A percentile compares a stretch with the other conserved stretches of the same genome.
Conservation (phyloP, 2,797 vertebrate genomes). For the Enteromius radiatus region DNA sequence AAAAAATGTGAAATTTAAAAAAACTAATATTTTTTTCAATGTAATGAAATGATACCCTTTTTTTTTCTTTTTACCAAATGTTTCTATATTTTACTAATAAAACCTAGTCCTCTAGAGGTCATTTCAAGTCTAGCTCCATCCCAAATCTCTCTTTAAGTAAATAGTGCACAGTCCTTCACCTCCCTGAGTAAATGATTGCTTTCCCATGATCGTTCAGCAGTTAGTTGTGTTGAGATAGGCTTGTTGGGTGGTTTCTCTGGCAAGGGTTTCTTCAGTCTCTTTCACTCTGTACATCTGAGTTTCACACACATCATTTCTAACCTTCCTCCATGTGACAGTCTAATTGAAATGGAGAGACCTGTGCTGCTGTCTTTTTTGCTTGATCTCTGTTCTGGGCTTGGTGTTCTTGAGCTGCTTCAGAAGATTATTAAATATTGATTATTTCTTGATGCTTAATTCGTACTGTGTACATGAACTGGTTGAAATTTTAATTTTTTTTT, state of each 20-base stretch:
- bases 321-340: neutral
- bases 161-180: slow-evolving; percentile 32
- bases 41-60: no score
- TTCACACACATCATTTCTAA: no score
- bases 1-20: no score
- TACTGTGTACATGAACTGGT: neutral
- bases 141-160: slow-evolving; percentile 42
- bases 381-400: neutral
- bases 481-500: neutral
- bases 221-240: neutral
- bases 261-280: neutral
- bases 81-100: neutral
- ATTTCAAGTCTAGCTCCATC: neutral
- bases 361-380: neutral
- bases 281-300: no score
- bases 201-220: slow-evolving; percentile 41
- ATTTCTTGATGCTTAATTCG: neutral
- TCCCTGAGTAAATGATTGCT: slow-evolving; percentile 45
- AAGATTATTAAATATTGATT: neutral
- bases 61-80: no score
- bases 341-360: neutral
- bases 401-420: neutral
- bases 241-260: neutral
- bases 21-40: neutral
- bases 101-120: neutral